Percentiles rank a stretch among this genome's conserved stretches.
Evolutionary conservation across 2,797 vertebrate genomes (phyloP).

Genomic region (Percopsis omiscomaycus): DNA sequence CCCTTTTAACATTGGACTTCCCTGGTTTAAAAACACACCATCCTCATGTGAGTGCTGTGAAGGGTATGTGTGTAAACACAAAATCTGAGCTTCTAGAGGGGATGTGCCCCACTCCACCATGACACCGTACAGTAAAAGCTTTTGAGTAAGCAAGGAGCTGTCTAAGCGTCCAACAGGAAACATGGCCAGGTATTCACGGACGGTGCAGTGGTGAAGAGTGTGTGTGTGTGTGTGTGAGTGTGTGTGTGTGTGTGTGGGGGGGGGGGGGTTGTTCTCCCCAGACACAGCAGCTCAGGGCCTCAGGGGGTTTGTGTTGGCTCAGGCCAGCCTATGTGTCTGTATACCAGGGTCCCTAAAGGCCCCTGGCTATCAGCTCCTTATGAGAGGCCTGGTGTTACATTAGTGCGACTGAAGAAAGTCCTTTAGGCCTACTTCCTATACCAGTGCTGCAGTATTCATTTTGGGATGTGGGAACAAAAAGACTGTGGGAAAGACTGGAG

Average conservation of each 20-base stretch:
- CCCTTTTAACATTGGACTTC: no score
- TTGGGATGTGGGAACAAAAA: slow-evolving; percentile 41
- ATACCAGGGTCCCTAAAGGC: slow-evolving; percentile 36
- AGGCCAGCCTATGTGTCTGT: slow-evolving; percentile 40
- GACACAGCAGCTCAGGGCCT: slow-evolving; percentile 52
- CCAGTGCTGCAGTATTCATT: slow-evolving; percentile 28
- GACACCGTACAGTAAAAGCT: slow-evolving; percentile 64
- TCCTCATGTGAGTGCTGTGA: no score
- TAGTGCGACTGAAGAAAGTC: slow-evolving; percentile 45
- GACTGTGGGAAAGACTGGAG: slow-evolving; percentile 22
- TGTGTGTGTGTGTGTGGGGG: no score
- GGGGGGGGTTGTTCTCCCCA: slow-evolving; percentile 30
- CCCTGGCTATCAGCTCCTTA: slow-evolving; percentile 31
- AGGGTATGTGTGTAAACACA: no score
- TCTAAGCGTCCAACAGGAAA: slow-evolving; percentile 61
- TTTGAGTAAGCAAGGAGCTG: slow-evolving; percentile 54
- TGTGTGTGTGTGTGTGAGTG: no score
- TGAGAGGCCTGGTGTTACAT: slow-evolving; percentile 36
- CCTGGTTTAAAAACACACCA: no score
- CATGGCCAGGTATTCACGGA: slow-evolving; percentile 57
- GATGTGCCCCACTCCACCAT: slow-evolving; percentile 37
- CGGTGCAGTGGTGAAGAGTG: slow-evolving; percentile 12
- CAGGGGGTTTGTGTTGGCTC: slow-evolving; percentile 65
- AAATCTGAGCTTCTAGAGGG: no score
- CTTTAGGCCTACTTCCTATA: slow-evolving; percentile 37